Base-by-base conservation (phyloP, 2,888 invertebrate species). In the Scaptomyza polygonia region DNA sequence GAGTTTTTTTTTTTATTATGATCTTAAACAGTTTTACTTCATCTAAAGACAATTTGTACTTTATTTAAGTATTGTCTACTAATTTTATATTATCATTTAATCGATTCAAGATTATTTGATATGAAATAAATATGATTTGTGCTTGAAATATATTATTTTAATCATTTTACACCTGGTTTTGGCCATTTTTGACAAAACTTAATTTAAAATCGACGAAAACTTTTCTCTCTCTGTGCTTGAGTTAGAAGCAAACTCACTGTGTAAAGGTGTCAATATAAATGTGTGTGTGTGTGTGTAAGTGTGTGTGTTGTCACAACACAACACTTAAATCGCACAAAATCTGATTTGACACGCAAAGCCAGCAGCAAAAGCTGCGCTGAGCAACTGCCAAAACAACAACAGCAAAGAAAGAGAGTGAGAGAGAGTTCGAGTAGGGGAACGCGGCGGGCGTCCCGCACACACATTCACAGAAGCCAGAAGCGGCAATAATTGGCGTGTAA, bases 261-360 rank as follows among this genome's bases (percentile, higher is more conserved):
- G 1, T 30, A 9, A 39, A 54, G 73, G 68, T 64, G 72, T 64
- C 56, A 56, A 3, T 44, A 52, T 52, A 62, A 66, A 67, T 58
- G 56, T 56, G 49, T 52, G 67, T 57, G 44, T 57, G 64, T 57
- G 45, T 48, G 58, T 63, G 62, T 32, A 3, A 56, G 54, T 55
- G 65, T 62, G 47, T 56, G 64, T 59, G 40, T 52, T 72, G 56
- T 57, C 58, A 69, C 62, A 56, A 65, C 48, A 67, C 36, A 67
- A 43, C 59, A 57, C 63, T 52, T 12, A 58, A 78, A 78, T 69
- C 69, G 66, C 30, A 71, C 77, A 79, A 80, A 79, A 84, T 84
- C 81, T 65, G 77, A 81, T 84, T 79, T 79, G 79, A 84, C 81
- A 84, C 81, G 81, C 81, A 79, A 78, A 64, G 78, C 80, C 64